Conservation (phyloP, 2,888 invertebrate genomes). For the Thereva unica region DNA sequence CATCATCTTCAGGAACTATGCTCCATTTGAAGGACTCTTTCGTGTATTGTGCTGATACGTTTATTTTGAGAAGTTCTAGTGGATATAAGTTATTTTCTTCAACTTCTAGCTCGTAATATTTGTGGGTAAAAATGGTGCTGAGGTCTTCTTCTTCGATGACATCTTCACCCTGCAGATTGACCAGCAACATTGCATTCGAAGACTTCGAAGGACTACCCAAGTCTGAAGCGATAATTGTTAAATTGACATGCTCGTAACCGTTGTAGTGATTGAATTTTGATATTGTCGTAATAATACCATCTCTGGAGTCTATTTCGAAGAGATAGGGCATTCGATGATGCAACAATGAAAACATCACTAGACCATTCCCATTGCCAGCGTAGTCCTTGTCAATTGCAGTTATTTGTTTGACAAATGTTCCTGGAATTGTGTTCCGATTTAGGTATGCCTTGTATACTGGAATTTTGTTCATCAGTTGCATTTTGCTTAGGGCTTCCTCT, state of each 20-base stretch:
- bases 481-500: constrained; percentile 32
- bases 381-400: constrained; percentile 86
- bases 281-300: constrained; percentile 78
- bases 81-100: constrained; percentile 81
- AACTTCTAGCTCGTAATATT: constrained; percentile 81
- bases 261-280: constrained; percentile 60
- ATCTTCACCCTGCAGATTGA: constrained; percentile 67
- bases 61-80: constrained; percentile 73
- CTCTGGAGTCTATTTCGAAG: constrained; percentile 83
- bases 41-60: constrained; percentile 71
- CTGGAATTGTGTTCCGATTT: constrained; percentile 74
- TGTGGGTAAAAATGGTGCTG: constrained; percentile 63
- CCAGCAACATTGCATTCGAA: constrained; percentile 73
- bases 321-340: constrained; percentile 66
- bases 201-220: constrained; percentile 81
- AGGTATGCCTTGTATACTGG: constrained; percentile 78
- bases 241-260: constrained; percentile 65
- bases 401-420: constrained; percentile 74
- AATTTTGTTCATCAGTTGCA: constrained; percentile 51
- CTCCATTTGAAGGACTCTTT: constrained; percentile 69
- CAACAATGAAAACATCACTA: constrained; percentile 76
- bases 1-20: constrained; percentile 65
- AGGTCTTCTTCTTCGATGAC: constrained; percentile 44
- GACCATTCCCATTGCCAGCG: constrained; percentile 82
- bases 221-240: constrained; percentile 82